phyloP scores from a whole-genome alignment of 2,888 invertebrate genomes.

The Asteroscopus sphinx region DNA sequence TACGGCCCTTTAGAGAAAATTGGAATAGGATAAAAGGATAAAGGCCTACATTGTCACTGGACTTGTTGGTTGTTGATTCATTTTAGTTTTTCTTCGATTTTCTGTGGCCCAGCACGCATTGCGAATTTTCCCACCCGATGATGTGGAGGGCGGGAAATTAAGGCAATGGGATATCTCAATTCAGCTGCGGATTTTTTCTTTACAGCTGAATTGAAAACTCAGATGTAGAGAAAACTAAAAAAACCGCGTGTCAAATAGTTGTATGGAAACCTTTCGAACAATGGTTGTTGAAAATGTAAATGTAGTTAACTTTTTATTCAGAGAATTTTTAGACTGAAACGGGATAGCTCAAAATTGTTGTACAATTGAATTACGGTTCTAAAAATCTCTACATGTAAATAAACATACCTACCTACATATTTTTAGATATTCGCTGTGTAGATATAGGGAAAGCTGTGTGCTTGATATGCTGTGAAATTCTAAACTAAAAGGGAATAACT shows the following conservation, averaged over 20 bases:
- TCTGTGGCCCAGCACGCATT: too few species aligned
- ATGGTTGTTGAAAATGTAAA: constrained; percentile 46
- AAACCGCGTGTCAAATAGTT: constrained; percentile 28
- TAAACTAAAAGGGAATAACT: too few species aligned
- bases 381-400: constrained; percentile 5
- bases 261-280: constrained; percentile 41
- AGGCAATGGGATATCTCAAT: too few species aligned
- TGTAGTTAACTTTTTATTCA: constrained; percentile 10
- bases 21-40: constrained; percentile 32
- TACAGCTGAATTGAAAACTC: constrained; percentile 15
- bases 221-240: constrained; percentile 28
- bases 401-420: neutral
- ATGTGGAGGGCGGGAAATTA: too few species aligned
- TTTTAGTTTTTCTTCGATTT: neutral
- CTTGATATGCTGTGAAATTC: neutral
- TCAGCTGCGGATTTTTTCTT: constrained; percentile 8
- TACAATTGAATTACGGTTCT: constrained; percentile 5
- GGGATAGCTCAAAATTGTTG: neutral
- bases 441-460: neutral
- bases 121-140: too few species aligned
- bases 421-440: neutral
- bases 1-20: constrained; percentile 42
- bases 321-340: constrained; percentile 15
- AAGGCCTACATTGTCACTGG: constrained; percentile 10
- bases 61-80: constrained; percentile 1